These are phyloP conservation scores for Lepidocyrtinus sp. DNA, from an alignment of 2,888 invertebrate genomes.

Conservation along the genomic window DNA sequence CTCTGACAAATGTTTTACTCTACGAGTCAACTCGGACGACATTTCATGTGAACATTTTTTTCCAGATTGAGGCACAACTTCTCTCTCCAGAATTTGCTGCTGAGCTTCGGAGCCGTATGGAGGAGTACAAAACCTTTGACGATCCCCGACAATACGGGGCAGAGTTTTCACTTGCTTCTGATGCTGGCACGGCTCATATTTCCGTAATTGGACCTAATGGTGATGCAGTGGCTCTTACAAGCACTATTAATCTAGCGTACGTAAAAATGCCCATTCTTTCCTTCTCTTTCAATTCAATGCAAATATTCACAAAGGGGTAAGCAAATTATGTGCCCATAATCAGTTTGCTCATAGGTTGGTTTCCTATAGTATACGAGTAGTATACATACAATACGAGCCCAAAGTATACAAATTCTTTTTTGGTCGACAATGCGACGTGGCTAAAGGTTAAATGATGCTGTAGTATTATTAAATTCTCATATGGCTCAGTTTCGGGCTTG, in stretches of 20 bases:
- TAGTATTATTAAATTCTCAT: too few relatives aligned
- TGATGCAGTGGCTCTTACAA: conserved; percentile 75
- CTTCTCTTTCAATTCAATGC: neutral
- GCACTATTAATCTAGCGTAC: conserved; percentile 75
- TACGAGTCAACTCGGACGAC: too few relatives aligned
- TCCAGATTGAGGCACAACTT: conserved; percentile 67
- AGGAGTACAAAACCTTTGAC: conserved; percentile 71
- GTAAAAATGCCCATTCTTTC: neutral
- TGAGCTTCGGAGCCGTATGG: conserved; percentile 71
- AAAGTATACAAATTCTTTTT: too few relatives aligned
- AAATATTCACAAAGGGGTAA: neutral
- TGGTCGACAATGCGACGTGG: too few relatives aligned
- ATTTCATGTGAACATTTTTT: neutral
- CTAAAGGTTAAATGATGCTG: too few relatives aligned
- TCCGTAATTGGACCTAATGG: conserved; percentile 74
- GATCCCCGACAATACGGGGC: conserved; percentile 72
- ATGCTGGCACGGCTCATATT: conserved; percentile 76
- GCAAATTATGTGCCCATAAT: neutral
- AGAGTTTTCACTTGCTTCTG: conserved; percentile 69
- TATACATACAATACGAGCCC: neutral
- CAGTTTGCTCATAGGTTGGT: neutral
- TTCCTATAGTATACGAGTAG: neutral
- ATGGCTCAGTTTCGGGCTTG: too few relatives aligned
- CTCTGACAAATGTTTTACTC: too few relatives aligned
- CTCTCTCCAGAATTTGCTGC: conserved; percentile 71